phyloP scores from a whole-genome alignment of 2,797 vertebrate genomes.

The Caiman crocodilus region DNA sequence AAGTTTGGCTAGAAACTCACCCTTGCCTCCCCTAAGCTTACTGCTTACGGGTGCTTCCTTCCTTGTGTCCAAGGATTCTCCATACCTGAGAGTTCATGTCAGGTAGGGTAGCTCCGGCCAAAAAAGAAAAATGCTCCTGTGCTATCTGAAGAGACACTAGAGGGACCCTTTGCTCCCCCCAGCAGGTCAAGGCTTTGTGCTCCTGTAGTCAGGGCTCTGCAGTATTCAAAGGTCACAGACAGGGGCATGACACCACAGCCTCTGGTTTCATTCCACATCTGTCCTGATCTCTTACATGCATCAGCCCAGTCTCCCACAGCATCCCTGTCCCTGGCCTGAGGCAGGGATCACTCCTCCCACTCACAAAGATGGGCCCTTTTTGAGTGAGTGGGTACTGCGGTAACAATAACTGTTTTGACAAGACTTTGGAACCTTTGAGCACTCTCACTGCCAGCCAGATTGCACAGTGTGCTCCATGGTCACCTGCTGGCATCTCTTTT shows the following conservation, averaged over 20 bases:
- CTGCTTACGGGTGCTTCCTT: not conserved
- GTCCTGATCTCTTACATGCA: not conserved
- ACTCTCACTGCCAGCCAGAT: not conserved
- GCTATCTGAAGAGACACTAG: not conserved
- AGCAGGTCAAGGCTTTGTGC: not conserved
- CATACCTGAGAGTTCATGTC: not conserved
- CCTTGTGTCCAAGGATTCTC: not conserved
- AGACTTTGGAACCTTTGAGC: not conserved
- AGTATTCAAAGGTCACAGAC: not conserved
- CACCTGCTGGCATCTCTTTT: rapidly evolving
- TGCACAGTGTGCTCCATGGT: not conserved
- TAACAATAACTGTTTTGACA: not conserved
- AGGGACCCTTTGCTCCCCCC: not conserved
- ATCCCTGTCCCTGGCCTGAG: not conserved
- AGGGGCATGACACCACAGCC: not conserved
- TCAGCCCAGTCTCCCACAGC: not conserved
- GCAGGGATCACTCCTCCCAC: not conserved
- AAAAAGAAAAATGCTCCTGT: not conserved
- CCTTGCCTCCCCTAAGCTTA: not conserved
- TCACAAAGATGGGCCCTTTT: not conserved
- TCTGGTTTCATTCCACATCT: not conserved
- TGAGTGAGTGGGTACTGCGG: not conserved
- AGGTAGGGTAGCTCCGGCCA: not conserved
- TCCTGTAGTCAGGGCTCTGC: not conserved
- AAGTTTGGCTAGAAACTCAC: not conserved